Percentiles rank a stretch among this genome's conserved stretches.
phyloP scores from a whole-genome alignment of 2,113 vertebrate genomes.

The Chroicocephalus ridibundus region DNA sequence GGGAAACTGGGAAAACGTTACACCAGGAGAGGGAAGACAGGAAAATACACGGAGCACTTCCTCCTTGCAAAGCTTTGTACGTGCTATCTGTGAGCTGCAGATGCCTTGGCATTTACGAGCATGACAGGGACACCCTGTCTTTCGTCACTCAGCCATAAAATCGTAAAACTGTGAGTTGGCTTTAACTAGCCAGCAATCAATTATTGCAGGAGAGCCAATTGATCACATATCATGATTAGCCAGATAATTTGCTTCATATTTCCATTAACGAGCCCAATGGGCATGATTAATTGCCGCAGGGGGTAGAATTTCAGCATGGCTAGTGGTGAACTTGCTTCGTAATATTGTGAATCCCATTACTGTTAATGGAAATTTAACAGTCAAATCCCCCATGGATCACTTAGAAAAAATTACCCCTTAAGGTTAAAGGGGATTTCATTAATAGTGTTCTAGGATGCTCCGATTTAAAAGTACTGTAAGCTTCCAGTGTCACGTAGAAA shows the following conservation, averaged over 20 bases:
- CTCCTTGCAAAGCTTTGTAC: background rate
- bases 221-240: slow-evolving; percentile 39
- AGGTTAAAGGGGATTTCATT: slow-evolving; percentile 60
- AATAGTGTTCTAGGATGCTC: slow-evolving; percentile 27
- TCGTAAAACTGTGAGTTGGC: background rate
- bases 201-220: background rate
- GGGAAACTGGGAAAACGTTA: background rate
- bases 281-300: slow-evolving; percentile 33
- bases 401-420: slow-evolving; percentile 56
- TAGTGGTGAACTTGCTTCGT: slow-evolving; percentile 29
- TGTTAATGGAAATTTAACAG: slow-evolving; percentile 62
- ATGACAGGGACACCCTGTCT: background rate
- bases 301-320: slow-evolving; percentile 31
- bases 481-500: slow-evolving; percentile 12
- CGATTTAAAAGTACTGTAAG: slow-evolving; percentile 22
- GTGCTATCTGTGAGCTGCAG: background rate
- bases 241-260: slow-evolving; percentile 50
- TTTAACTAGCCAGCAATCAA: background rate
- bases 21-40: background rate
- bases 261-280: slow-evolving; percentile 39
- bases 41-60: background rate
- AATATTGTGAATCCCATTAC: slow-evolving; percentile 45
- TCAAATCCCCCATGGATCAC: slow-evolving; percentile 51
- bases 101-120: background rate
- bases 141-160: background rate